Conservation (phyloP, 2,113 vertebrate species). For the Thunnus thynnus region DNA sequence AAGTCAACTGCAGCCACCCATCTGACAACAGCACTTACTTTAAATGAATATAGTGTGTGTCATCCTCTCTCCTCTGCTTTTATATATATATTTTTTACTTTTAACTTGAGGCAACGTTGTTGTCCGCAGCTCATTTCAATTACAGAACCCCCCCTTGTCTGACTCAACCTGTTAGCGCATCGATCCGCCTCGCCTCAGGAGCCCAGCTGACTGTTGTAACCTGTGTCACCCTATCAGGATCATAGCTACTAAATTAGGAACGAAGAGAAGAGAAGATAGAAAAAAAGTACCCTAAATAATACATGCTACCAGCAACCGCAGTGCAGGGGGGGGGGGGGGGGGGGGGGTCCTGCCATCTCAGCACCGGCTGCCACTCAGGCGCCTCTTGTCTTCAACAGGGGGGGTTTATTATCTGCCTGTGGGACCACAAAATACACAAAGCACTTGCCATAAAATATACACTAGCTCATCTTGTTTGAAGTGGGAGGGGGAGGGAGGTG, state of each 20-base stretch:
- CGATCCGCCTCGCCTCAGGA: constrained; percentile 30
- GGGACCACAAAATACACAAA: constrained; percentile 36
- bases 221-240: constrained; percentile 33
- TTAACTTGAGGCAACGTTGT: constrained; percentile 2
- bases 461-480: constrained; percentile 34
- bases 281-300: constrained; percentile 60
- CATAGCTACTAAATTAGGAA: constrained; percentile 8
- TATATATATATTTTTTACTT: constrained; percentile 3
- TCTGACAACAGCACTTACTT: background rate
- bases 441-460: constrained; percentile 41
- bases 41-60: background rate
- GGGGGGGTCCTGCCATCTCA: constrained; percentile 25
- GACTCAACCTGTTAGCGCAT: constrained; percentile 38
- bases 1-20: background rate
- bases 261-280: background rate
- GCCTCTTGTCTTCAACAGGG: background rate
- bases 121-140: constrained; percentile 6
- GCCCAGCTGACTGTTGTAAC: constrained; percentile 38
- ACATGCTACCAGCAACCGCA: constrained; percentile 45
- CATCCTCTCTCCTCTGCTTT: background rate
- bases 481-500: background rate
- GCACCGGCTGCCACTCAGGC: constrained; percentile 44
- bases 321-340: constrained; percentile 49
- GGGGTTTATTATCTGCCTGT: constrained; percentile 7
- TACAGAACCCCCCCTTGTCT: constrained; percentile 5